Evolutionary conservation across 1,140 invertebrate genomes (phyloP).

Genomic region (Drosophila azteca): DNA sequence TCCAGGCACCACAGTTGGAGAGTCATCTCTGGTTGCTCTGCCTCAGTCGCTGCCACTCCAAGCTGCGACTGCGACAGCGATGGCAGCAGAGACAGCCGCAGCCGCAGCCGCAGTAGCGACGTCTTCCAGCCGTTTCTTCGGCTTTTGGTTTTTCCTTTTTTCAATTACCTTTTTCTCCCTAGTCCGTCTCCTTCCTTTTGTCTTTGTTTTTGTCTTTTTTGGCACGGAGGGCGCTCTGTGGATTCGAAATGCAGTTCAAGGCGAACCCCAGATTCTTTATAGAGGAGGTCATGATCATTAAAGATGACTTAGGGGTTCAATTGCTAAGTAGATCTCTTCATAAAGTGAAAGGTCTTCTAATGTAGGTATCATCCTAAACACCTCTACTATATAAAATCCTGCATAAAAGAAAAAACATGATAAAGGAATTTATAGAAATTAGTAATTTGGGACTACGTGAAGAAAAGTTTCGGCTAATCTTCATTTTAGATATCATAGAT

Average conservation of each 20-base stretch:
- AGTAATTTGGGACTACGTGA: too few relatives aligned
- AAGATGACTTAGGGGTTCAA: too few relatives aligned
- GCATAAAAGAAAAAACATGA: too few relatives aligned
- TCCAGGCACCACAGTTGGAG: slow-evolving; percentile 50
- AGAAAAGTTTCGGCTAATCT: too few relatives aligned
- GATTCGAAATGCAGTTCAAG: slow-evolving; percentile 31
- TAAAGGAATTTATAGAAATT: too few relatives aligned
- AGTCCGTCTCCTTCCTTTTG: slow-evolving; percentile 14
- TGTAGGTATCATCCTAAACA: too few relatives aligned
- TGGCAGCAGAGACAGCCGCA: slow-evolving; percentile 2
- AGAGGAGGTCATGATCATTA: too few relatives aligned
- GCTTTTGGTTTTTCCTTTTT: slow-evolving; percentile 58
- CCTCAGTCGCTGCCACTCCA: slow-evolving; percentile 33
- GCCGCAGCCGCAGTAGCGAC: slow-evolving; percentile 12
- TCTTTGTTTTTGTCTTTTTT: slow-evolving; percentile 10
- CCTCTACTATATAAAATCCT: too few relatives aligned
- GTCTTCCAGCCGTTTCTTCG: slow-evolving; percentile 58
- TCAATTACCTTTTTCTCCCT: slow-evolving; percentile 48
- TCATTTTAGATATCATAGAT: too few relatives aligned
- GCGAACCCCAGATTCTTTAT: slow-evolving; percentile 13
- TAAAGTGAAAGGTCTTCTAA: too few relatives aligned
- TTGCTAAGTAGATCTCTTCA: too few relatives aligned
- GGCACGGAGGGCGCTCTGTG: slow-evolving; percentile 20
- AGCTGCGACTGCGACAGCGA: slow-evolving; percentile 46
- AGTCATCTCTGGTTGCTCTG: slow-evolving; percentile 54